Evolutionary conservation across 2,113 vertebrate species (phyloP), one percentile per base, ranked within the genome.

Genomic region (Plecturocebus donacophilus): DNA sequence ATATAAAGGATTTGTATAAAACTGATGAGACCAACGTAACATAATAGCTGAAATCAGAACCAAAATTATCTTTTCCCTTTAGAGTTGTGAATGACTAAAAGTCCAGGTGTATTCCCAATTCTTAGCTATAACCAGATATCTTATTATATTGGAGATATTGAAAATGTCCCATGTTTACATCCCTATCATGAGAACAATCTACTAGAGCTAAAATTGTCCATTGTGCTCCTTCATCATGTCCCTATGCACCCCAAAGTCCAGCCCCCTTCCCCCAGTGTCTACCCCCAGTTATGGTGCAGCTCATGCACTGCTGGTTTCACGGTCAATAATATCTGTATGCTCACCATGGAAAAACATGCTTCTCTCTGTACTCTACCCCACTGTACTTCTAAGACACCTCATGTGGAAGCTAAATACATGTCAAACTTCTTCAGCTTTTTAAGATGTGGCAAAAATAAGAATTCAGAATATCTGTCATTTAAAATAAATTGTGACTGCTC

Each of bases 391-490:
- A 88, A 95, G 56, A 68, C 54, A 32, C 25, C 94, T 70, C 8
- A 0, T 68, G 45, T 61, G 5, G 42, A 73, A 17, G 5, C 42
- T 85, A 96, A 94, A 14, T 42, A 12, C 6, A 76, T 42, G 11
- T 76, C 47, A 6, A 5, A 88, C 23, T 83, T 93, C 79, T 83
- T 95, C 38, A 87, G 52, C 35, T 79, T 91, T 80, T 97, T 68
- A 75, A 96, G 91, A 83, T 76, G 25, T 75, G 75, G 11, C 91
- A 87, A 87, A 91, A 83, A 76, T 1, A 19, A 86, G 47, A 85
- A 92, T 38, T 54, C 54, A 82, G 64, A 87, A 45, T 90, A 42
- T 32, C 84, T 90, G 64, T 84, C 38, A 30, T 79, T 83, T 88
- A 76, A 84, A 90, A 77, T 92, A 38, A 89, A 71, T 23, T 47